A percentile compares a stretch with the other conserved stretches of the same genome.
phyloP scores from a whole-genome alignment of 2,888 invertebrate species.

The Meliscaeva auricollis region DNA sequence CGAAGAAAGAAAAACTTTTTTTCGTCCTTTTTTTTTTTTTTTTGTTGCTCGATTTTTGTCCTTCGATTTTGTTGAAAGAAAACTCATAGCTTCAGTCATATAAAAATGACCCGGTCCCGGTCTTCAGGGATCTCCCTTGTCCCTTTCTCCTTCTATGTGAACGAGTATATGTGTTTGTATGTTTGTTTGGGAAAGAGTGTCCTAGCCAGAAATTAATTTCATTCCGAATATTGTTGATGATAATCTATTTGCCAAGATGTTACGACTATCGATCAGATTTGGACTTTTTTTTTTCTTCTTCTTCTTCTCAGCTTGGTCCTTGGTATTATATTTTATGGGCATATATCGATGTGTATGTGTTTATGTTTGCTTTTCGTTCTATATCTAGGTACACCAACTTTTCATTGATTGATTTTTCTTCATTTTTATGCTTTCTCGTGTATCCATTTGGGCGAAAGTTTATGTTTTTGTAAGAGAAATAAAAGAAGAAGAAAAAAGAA shows the following conservation, averaged over 20 bases:
- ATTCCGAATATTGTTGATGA: slow-evolving; percentile 72
- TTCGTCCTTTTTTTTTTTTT: slow-evolving; percentile 5
- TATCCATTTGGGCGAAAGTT: slow-evolving; percentile 25
- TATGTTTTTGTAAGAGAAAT: slow-evolving; percentile 1
- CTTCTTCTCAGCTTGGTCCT: not conserved
- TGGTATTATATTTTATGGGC: too few relatives aligned
- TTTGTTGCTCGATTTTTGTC: slow-evolving; percentile 11
- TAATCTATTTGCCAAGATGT: slow-evolving; percentile 76
- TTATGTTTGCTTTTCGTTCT: slow-evolving; percentile 1
- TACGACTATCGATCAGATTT: slow-evolving; percentile 50
- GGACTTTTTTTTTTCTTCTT: not conserved
- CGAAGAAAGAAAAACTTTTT: slow-evolving; percentile 54
- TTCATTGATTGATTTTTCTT: slow-evolving; percentile 66
- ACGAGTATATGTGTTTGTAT: not conserved
- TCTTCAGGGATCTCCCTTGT: not conserved
- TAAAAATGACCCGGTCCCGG: slow-evolving; percentile 59
- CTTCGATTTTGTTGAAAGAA: slow-evolving; percentile 55
- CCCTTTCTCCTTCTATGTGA: not conserved
- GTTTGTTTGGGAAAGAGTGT: slow-evolving; percentile 50
- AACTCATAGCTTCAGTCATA: slow-evolving; percentile 67
- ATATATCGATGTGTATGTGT: not conserved
- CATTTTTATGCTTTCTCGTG: slow-evolving; percentile 43
- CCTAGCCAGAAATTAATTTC: slow-evolving; percentile 75
- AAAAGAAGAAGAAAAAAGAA: not conserved
- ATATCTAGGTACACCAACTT: slow-evolving; percentile 37